These are phyloP conservation scores for Rhopalosiphum maidis DNA, from an alignment of 1,140 invertebrate species.

Conservation along the genomic window DNA sequence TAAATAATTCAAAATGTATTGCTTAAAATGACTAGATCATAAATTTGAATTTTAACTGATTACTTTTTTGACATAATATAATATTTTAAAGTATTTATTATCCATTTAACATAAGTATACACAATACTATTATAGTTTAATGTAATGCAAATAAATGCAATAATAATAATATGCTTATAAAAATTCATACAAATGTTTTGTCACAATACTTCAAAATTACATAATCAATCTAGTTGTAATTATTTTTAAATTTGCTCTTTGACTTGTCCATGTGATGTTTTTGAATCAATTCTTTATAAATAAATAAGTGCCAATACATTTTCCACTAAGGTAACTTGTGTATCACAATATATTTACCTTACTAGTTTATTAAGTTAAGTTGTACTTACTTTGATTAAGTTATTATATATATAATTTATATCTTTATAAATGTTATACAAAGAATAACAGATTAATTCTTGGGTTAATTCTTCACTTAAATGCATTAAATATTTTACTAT, in stretches of 20 bases:
- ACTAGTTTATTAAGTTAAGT: not conserved
- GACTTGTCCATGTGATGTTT: not conserved
- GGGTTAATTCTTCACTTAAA: not conserved
- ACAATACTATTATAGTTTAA: not conserved
- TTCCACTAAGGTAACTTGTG: not conserved
- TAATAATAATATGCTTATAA: slow-evolving; percentile 6
- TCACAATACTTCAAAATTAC: not conserved
- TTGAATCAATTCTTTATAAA: not conserved
- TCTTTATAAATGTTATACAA: not conserved
- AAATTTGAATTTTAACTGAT: not conserved
- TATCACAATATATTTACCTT: not conserved
- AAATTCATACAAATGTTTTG: not conserved
- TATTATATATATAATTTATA: no score
- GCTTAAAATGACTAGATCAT: not conserved
- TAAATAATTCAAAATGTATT: not conserved
- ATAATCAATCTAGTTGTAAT: not conserved
- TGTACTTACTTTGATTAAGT: not conserved
- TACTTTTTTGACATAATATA: not conserved
- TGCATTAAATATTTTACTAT: not conserved
- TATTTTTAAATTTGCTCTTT: not conserved
- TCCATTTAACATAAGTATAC: not conserved
- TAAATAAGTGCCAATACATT: not conserved
- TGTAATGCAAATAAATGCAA: not conserved
- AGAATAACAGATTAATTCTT: not conserved
- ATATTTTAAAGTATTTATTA: not conserved